A percentile compares a stretch with the other conserved stretches of the same genome.
Conservation (phyloP, 1,140 invertebrate genomes). For the Monochamus saltuarius region DNA sequence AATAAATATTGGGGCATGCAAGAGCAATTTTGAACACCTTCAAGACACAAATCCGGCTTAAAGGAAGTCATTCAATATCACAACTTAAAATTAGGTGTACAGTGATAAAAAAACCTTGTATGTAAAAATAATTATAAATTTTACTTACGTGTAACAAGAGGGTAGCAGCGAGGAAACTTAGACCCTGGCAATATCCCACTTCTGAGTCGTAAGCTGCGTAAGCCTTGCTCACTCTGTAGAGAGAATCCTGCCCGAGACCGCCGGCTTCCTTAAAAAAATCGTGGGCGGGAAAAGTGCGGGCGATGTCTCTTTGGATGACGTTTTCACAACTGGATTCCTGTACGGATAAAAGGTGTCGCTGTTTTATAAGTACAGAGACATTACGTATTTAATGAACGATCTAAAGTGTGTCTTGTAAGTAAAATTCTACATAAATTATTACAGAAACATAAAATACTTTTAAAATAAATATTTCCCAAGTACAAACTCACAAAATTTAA, state of each 20-base stretch:
- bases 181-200: slow-evolving; percentile 97
- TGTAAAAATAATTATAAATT: too few relatives aligned
- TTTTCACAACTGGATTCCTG: slow-evolving; percentile 87
- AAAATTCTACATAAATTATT: slow-evolving; percentile 1
- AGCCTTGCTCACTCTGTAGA: slow-evolving; percentile 94
- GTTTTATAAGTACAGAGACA: too few relatives aligned
- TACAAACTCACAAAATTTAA: slow-evolving; percentile 7
- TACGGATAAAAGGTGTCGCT: too few relatives aligned
- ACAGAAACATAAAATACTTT: background rate
- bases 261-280: slow-evolving; percentile 95
- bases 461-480: background rate
- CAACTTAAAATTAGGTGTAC: too few relatives aligned
- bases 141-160: slow-evolving; percentile 88
- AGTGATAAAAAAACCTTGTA: too few relatives aligned
- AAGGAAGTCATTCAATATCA: too few relatives aligned
- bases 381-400: slow-evolving; percentile 2
- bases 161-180: slow-evolving; percentile 95
- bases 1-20: too few relatives aligned
- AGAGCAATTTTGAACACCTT: too few relatives aligned
- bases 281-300: slow-evolving; percentile 97
- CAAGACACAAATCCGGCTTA: too few relatives aligned
- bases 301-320: slow-evolving; percentile 94
- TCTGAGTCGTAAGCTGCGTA: slow-evolving; percentile 97
- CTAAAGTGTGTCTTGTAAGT: background rate
- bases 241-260: slow-evolving; percentile 88